These are phyloP conservation scores for Indicator indicator DNA, from an alignment of 2,113 vertebrate genomes.

Conservation along the genomic window DNA sequence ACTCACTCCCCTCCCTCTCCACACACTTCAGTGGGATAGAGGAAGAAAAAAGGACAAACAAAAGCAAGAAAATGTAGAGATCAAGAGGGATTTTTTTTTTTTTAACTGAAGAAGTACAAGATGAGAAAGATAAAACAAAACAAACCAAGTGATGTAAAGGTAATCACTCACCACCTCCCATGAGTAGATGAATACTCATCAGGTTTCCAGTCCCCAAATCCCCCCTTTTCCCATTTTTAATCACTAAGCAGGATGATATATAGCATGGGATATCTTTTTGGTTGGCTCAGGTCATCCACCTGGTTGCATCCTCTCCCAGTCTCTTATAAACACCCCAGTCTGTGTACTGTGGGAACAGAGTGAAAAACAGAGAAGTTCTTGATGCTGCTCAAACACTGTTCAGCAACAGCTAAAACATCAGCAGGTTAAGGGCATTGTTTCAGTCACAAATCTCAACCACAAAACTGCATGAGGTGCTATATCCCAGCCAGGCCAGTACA, in stretches of 20 bases:
- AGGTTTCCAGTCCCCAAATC: neutral
- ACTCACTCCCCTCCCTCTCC: neutral
- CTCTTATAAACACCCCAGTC: accelerated
- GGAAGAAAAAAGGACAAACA: neutral
- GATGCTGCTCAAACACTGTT: neutral
- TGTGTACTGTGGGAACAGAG: neutral
- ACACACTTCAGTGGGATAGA: neutral
- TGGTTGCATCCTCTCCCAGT: neutral
- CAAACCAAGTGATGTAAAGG: neutral
- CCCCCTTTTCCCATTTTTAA: neutral
- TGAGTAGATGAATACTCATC: neutral
- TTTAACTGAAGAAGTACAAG: neutral
- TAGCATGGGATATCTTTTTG: neutral
- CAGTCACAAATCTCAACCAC: neutral
- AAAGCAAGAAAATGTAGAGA: neutral
- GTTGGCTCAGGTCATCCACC: neutral
- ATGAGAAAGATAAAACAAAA: neutral
- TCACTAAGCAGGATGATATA: neutral
- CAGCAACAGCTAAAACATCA: neutral
- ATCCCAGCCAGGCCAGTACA: neutral
- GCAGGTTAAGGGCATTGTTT: neutral
- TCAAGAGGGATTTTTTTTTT: neutral
- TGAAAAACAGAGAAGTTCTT: neutral
- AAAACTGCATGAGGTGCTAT: neutral
- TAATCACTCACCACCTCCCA: neutral